phyloP scores from a whole-genome alignment of 2,888 invertebrate genomes.

The Parnassius orleans region DNA sequence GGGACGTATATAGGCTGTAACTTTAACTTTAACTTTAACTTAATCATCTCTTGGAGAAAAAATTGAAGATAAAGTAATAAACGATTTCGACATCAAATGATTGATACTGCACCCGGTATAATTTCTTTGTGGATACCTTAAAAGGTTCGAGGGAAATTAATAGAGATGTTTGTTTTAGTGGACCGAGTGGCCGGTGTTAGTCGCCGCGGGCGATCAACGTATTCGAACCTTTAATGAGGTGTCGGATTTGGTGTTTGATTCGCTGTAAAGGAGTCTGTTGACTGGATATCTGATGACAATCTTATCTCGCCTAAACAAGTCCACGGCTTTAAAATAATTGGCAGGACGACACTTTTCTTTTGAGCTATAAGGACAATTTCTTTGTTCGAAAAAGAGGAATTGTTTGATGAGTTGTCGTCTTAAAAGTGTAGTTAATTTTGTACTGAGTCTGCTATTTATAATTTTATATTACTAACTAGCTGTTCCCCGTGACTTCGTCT shows the following conservation, averaged over 20 bases:
- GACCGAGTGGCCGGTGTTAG: constrained; percentile 39
- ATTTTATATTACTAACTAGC: no score
- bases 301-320: constrained; percentile 23
- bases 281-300: constrained; percentile 25
- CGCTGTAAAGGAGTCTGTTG: constrained; percentile 45
- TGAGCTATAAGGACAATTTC: background rate
- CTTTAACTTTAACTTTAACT: no score
- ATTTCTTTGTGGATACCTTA: constrained; percentile 49
- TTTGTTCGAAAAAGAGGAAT: background rate
- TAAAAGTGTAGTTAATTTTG: no score
- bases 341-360: constrained; percentile 5
- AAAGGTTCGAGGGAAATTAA: constrained; percentile 60
- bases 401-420: background rate
- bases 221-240: constrained; percentile 63
- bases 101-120: constrained; percentile 62
- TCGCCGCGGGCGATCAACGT: constrained; percentile 65
- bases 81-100: constrained; percentile 57
- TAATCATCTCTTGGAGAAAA: no score
- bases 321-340: constrained; percentile 16
- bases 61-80: constrained; percentile 45
- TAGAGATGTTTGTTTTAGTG: constrained; percentile 76
- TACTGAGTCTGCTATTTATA: no score
- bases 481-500: no score
- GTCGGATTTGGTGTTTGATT: constrained; percentile 57
- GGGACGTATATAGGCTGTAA: no score